phyloP scores from a whole-genome alignment of 2,888 invertebrate species.

The Plagodis dolabraria region DNA sequence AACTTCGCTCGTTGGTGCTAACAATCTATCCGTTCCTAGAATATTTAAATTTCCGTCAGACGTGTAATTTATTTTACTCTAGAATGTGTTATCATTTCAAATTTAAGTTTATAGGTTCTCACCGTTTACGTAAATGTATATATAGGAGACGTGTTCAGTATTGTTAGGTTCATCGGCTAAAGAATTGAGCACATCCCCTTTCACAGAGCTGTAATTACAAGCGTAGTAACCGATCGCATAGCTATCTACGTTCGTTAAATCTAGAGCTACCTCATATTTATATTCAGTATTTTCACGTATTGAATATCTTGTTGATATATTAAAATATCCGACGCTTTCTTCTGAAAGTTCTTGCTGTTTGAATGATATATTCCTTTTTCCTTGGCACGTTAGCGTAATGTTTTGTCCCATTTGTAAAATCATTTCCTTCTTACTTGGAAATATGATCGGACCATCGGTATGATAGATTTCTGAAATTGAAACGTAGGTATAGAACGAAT shows the following conservation, averaged over 20 bases:
- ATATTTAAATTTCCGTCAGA: constrained; percentile 50
- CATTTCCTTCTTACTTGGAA: constrained; percentile 62
- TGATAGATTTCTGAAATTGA: constrained; percentile 70
- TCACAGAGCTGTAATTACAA: constrained; percentile 74
- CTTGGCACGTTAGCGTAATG: constrained; percentile 67
- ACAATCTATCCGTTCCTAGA: constrained; percentile 72
- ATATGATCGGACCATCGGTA: constrained; percentile 64
- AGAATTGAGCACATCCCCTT: constrained; percentile 56
- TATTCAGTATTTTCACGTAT: constrained; percentile 50
- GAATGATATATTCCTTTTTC: constrained; percentile 58
- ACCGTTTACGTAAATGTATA: constrained; percentile 78
- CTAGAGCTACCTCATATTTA: constrained; percentile 73
- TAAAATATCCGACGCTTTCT: constrained; percentile 55
- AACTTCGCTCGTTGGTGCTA: constrained; percentile 72
- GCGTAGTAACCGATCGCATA: constrained; percentile 83
- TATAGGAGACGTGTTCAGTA: constrained; percentile 64
- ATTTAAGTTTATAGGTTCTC: constrained; percentile 47
- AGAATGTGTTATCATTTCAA: too few species aligned
- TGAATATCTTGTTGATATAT: constrained; percentile 29
- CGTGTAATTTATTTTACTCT: constrained; percentile 1
- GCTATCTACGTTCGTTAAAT: constrained; percentile 71
- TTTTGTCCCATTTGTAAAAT: constrained; percentile 71
- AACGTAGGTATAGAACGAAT: constrained; percentile 32
- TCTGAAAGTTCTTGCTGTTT: constrained; percentile 69
- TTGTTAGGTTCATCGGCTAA: constrained; percentile 66